Conservation (phyloP, 2,113 vertebrate genomes). For the Zosterops lateralis region DNA sequence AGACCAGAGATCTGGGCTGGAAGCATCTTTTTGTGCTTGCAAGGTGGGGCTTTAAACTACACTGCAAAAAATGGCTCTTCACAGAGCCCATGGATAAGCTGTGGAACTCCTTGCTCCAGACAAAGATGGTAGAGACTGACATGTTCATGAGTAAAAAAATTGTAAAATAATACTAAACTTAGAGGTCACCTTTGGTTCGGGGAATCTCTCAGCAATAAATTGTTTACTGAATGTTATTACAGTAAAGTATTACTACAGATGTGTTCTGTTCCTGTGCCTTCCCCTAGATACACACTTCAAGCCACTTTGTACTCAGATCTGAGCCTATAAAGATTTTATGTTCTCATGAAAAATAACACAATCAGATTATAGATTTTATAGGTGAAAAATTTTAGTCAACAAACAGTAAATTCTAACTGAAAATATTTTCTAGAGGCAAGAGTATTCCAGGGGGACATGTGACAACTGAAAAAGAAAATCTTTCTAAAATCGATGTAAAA, state of each 20-base stretch:
- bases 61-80: neutral
- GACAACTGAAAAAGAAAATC: neutral
- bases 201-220: neutral
- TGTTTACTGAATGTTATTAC: neutral
- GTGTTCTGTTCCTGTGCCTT: neutral
- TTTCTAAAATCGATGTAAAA: neutral
- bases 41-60: neutral
- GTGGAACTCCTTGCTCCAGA: neutral
- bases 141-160: fast-evolving
- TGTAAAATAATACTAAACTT: neutral
- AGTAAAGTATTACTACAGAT: neutral
- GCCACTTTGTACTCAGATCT: neutral
- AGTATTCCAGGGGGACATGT: neutral
- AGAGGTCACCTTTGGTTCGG: neutral
- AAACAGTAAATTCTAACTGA: neutral
- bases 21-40: neutral
- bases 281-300: neutral
- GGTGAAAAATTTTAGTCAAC: neutral
- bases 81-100: neutral
- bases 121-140: neutral
- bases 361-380: constrained; percentile 4
- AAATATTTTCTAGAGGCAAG: neutral
- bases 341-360: constrained; percentile 25
- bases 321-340: constrained; percentile 19
- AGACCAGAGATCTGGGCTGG: neutral